Base-by-base conservation (phyloP, 2,797 vertebrate species). In the Danio choprae region DNA sequence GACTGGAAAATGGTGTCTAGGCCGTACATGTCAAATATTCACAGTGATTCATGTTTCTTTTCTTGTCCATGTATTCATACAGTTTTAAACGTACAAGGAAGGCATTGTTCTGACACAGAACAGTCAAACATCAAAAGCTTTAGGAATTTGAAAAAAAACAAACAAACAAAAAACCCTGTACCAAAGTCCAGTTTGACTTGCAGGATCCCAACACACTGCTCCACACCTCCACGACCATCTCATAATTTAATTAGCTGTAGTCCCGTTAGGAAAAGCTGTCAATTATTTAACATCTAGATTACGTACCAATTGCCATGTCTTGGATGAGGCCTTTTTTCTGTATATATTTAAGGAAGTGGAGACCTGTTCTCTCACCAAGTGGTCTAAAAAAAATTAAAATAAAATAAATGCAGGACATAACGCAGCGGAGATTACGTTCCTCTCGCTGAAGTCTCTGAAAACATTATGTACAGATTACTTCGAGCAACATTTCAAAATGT, bases 51-150 rank as follows among this genome's bases (percentile, higher is more conserved):
- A 85, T 83, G 81, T 72, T 86, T 86, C 82, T 71, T 86, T 84
- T 86, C 40, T 85, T 81, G 85, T 86, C 29, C 36, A 70, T 74
- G 77, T 74, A 74, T 67, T 79, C 79, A 77, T 48, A 81, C 58
- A 22, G 59, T 64, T 77, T 73, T 74, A 77, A 86, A 67, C 84
- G 77, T 83, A 84, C 86, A 75, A 81, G 65, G 60, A 77, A 70
- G 80, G 84, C 86, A 81, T 85, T 85, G 91, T 92, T 91, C 90
- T 93, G 90, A 93, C 90, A 62, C 90, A 89, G 90, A 92, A 93
- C 91, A 91, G 88, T 87, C 84, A 83, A 91, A 88, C 86, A 87
- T 85, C 84, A 72, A 85, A 86, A 84, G 83, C 15, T 77, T 56
- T 55, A 70, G 55, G 59, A 85, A 84, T 83, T 43, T 75, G 40